Percentiles rank a stretch among this genome's conserved stretches.
These are phyloP conservation scores for Strix uralensis DNA, from an alignment of 2,113 vertebrate genomes.

Conservation along the genomic window DNA sequence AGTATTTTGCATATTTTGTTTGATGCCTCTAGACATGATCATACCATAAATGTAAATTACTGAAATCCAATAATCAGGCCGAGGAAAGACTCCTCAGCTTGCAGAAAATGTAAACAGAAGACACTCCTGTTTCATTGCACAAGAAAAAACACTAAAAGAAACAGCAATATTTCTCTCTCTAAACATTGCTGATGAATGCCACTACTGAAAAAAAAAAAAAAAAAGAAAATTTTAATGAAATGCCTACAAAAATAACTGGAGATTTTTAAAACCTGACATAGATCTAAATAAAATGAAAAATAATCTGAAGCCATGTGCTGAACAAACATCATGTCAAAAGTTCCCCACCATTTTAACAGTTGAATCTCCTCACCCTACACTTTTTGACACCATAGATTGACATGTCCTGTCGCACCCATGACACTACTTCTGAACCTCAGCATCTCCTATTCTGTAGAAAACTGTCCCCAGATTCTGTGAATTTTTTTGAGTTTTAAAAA, in stretches of 20 bases:
- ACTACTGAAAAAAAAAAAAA: fast-evolving
- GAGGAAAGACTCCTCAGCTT: background rate
- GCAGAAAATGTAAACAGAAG: background rate
- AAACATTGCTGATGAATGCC: background rate
- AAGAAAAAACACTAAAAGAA: background rate
- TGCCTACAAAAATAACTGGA: background rate
- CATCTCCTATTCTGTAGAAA: background rate
- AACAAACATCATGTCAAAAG: background rate
- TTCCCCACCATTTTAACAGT: background rate
- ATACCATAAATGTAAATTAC: background rate
- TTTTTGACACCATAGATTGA: background rate
- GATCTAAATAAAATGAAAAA: background rate
- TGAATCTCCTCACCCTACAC: background rate
- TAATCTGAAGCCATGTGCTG: background rate
- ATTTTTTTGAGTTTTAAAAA: background rate
- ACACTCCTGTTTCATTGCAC: background rate
- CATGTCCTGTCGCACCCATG: background rate
- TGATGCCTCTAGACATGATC: background rate
- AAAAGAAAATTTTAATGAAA: background rate
- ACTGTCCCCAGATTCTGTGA: fast-evolving
- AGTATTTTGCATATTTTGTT: background rate
- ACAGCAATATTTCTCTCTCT: background rate
- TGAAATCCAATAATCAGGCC: background rate
- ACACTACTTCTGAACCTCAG: background rate
- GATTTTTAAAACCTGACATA: background rate